Conservation (phyloP, 2,797 vertebrate species). For the Emys orbicularis region DNA sequence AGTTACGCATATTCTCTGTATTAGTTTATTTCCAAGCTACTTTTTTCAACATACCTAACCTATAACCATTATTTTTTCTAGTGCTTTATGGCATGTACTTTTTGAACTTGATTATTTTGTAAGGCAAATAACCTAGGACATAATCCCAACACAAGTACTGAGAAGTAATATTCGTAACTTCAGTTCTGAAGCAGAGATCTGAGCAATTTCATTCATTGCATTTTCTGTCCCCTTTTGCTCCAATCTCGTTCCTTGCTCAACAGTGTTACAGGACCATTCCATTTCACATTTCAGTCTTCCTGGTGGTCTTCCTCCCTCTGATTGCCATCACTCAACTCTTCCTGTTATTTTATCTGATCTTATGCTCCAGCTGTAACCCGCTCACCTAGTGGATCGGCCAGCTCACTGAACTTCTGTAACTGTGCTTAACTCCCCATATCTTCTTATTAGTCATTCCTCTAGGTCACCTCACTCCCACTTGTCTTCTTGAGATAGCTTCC, state of each 20-base stretch:
- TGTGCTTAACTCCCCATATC: background rate
- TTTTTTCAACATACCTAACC: background rate
- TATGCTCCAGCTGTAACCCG: constrained; percentile 18
- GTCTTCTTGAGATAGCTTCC: background rate
- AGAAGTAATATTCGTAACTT: background rate
- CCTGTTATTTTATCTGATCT: constrained; percentile 31
- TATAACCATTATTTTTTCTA: background rate
- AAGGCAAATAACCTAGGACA: constrained; percentile 7
- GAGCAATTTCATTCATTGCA: background rate
- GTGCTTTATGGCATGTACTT: background rate
- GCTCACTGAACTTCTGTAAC: background rate
- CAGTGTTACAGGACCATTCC: background rate
- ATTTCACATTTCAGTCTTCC: background rate
- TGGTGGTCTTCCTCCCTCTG: background rate
- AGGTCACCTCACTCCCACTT: constrained; percentile 31
- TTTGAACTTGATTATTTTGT: background rate
- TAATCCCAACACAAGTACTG: background rate
- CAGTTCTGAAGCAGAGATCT: constrained; percentile 32
- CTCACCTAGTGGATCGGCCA: background rate
- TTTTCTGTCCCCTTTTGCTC: background rate
- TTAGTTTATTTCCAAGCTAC: background rate
- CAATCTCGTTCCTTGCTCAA: background rate
- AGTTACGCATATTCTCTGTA: background rate
- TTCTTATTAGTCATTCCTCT: constrained; percentile 26
- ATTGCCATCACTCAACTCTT: constrained; percentile 14